A percentile compares a stretch with the other conserved stretches of the same genome.
phyloP scores from a whole-genome alignment of 2,888 invertebrate species.

The Elmis aenea region DNA sequence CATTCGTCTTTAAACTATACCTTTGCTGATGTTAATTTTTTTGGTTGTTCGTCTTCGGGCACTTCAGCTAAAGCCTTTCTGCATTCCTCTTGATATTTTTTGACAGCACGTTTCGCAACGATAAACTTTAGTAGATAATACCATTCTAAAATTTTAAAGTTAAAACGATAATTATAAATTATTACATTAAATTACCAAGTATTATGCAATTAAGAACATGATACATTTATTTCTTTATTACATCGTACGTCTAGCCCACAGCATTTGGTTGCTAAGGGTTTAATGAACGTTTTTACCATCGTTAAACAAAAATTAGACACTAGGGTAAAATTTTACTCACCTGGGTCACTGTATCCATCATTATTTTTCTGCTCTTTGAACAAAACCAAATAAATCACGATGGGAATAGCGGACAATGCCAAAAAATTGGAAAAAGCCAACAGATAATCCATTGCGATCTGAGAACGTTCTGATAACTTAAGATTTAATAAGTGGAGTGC shows the following conservation, averaged over 20 bases:
- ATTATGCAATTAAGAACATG: too few relatives aligned
- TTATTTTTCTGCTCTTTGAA: slow-evolving; percentile 25
- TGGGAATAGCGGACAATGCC: slow-evolving; percentile 30
- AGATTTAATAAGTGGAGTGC: too few relatives aligned
- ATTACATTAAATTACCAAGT: too few relatives aligned
- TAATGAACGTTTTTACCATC: neutral
- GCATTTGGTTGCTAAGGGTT: too few relatives aligned
- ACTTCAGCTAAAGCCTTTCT: slow-evolving; percentile 15
- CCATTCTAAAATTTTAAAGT: slow-evolving; percentile 37
- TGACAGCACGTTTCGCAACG: slow-evolving; percentile 32
- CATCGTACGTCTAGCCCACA: too few relatives aligned
- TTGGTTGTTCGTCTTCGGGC: slow-evolving; percentile 26
- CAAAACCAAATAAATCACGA: slow-evolving; percentile 32
- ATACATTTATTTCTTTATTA: too few relatives aligned
- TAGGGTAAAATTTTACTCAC: slow-evolving; percentile 21
- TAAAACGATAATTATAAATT: too few relatives aligned
- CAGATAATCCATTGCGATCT: too few relatives aligned
- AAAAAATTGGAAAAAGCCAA: too few relatives aligned
- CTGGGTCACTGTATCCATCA: slow-evolving; percentile 25
- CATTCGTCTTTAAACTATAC: too few relatives aligned
- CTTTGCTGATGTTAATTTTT: slow-evolving; percentile 34
- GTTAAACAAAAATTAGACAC: neutral
- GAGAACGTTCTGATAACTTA: too few relatives aligned
- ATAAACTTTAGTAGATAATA: slow-evolving; percentile 34
- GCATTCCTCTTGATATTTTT: slow-evolving; percentile 28